Conservation (phyloP, 2,797 vertebrate species). For the Poecilia picta region DNA sequence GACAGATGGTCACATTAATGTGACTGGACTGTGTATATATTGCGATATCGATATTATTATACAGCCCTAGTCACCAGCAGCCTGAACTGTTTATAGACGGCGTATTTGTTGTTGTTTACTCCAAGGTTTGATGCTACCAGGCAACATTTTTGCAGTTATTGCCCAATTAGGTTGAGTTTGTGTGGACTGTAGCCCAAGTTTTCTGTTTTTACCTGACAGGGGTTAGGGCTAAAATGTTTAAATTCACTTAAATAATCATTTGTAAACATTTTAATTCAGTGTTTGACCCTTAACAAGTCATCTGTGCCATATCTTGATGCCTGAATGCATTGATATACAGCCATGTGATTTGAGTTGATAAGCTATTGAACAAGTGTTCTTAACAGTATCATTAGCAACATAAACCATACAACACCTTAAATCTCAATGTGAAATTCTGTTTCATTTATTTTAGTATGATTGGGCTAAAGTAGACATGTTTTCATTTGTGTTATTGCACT, state of each 20-base stretch:
- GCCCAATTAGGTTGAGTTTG: not conserved
- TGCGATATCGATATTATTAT: no score
- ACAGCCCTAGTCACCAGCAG: not conserved
- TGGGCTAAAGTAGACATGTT: not conserved
- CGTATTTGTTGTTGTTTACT: not conserved
- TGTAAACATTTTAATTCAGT: not conserved
- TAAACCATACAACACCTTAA: not conserved
- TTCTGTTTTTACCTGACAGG: no score
- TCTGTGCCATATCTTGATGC: not conserved
- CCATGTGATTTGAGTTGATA: not conserved
- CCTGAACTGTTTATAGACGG: not conserved
- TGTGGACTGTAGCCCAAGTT: not conserved
- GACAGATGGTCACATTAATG: no score
- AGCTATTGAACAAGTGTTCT: not conserved
- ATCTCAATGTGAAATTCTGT: not conserved
- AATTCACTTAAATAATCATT: not conserved
- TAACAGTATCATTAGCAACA: not conserved
- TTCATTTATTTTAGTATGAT: not conserved
- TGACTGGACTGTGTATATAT: no score
- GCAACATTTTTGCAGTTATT: not conserved
- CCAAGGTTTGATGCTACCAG: not conserved
- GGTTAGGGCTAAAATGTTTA: not conserved
- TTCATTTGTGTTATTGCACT: not conserved
- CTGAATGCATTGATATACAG: not conserved
- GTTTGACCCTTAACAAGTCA: not conserved